Conservation (phyloP, 1,140 invertebrate species). For the Dreissena polymorpha region DNA sequence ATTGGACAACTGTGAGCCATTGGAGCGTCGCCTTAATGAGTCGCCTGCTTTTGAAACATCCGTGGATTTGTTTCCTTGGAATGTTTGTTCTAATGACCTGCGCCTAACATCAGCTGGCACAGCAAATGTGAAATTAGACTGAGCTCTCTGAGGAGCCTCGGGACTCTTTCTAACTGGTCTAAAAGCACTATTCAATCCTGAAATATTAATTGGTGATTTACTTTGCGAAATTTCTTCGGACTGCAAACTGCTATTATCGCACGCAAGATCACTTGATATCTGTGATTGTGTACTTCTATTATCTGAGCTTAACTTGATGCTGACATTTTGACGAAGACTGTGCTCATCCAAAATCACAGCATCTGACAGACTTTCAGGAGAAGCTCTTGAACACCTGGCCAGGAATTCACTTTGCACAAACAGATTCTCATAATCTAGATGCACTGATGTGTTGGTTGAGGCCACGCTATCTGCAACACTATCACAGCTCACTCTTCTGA, state of each 20-base stretch:
- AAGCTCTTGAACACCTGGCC: conserved; percentile 22
- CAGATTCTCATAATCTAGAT: conserved; percentile 1
- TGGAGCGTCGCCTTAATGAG: not conserved
- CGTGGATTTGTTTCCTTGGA: not conserved
- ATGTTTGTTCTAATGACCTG: too few relatives aligned
- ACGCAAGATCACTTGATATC: not conserved
- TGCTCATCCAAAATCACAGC: conserved; percentile 22
- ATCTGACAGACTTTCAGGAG: conserved; percentile 48
- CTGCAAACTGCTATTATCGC: not conserved
- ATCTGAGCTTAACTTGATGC: too few relatives aligned
- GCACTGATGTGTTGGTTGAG: not conserved
- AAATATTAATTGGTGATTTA: conserved; percentile 55
- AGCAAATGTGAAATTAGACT: not conserved
- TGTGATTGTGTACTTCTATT: not conserved
- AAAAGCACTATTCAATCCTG: conserved; percentile 55
- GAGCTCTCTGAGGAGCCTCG: not conserved
- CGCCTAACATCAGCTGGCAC: not conserved
- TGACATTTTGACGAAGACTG: not conserved
- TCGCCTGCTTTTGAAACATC: not conserved
- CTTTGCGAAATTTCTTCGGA: conserved; percentile 17
- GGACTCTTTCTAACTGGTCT: conserved; percentile 39
- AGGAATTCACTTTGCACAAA: not conserved
- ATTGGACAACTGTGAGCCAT: not conserved
- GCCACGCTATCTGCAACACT: not conserved
- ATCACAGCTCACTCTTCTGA: not conserved